Evolutionary conservation across 2,888 invertebrate species (phyloP), one percentile per base, ranked within the genome.

Genomic region (Petrolisthes cinctipes): DNA sequence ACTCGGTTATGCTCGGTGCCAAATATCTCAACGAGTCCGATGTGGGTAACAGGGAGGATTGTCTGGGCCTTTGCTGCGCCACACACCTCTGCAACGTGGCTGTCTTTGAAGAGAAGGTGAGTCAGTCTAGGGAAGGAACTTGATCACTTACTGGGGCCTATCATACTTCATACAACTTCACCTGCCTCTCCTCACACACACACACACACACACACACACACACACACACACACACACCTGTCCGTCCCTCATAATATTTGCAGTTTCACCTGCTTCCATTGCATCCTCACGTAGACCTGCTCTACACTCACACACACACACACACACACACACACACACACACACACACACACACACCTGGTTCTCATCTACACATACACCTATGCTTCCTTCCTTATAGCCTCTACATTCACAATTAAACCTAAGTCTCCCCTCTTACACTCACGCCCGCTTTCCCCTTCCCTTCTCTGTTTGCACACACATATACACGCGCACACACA

Each of bases 31-130:
- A 96, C 92, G 97, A 97, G 93, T 95, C 96, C 91, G 97, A 97
- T 93, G 94, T 97, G 92, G 91, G 92, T 91, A 95, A 96, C 84
- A 95, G 96, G 91, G 95, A 95, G 91, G 97, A 97, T 92, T 98
- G 98, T 92, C 94, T 97, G 92, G 94, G 95, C 83, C 94, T 97
- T 91, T 98, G 98, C 93, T 98, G 97, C 93, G 96, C 96, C 93
- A 97, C 97, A 4, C 95, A 95, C 82, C 93, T 95, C 90, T 98
- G 98, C 93, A 97, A 98, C 93, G 97, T 97, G 53, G 97, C 97
- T 93, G 96, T 98, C 91, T 98, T 96, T 92, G 97, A 98, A 93
- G 97, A 97, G 92, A 97, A 97, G 95, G 97, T 96, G 92, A 92
- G 92, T 80, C 37, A 37, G 37, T 37, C 37, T 37, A 37, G 37